Evolutionary conservation across 2,888 invertebrate species (phyloP).

Genomic region (Noctuana brunneofusca): DNA sequence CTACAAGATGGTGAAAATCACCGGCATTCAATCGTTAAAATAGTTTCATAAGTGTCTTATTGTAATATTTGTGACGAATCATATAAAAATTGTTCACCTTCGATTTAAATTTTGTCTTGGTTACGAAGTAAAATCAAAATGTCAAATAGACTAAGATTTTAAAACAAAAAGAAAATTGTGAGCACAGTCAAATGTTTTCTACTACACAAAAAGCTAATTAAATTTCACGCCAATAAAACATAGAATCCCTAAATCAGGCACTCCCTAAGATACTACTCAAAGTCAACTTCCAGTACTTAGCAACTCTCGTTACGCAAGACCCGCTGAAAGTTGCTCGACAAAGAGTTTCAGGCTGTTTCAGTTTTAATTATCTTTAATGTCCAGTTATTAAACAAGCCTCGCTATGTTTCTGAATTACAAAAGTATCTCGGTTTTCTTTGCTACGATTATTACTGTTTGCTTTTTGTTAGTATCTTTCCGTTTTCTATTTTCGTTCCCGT

Average conservation of each 20-base stretch:
- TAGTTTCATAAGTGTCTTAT: too few species aligned
- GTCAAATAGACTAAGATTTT: neutral
- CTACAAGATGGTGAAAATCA: too few species aligned
- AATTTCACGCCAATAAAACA: slow-evolving; percentile 1
- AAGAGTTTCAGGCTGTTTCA: slow-evolving; percentile 39
- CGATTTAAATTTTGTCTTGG: too few species aligned
- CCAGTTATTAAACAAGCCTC: slow-evolving; percentile 35
- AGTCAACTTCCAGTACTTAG: slow-evolving; percentile 32
- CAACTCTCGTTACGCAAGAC: slow-evolving; percentile 34
- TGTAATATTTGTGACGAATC: too few species aligned
- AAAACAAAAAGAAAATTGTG: neutral
- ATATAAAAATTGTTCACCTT: too few species aligned
- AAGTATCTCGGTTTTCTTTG: slow-evolving; percentile 28
- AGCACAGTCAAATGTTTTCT: neutral
- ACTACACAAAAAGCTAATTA: slow-evolving; percentile 1
- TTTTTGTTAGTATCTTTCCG: slow-evolving; percentile 24
- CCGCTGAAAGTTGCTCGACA: slow-evolving; percentile 35
- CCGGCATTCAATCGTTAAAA: too few species aligned
- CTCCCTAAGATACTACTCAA: slow-evolving; percentile 11
- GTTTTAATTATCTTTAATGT: slow-evolving; percentile 43
- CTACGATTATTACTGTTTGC: slow-evolving; percentile 27
- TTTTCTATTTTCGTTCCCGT: slow-evolving; percentile 27
- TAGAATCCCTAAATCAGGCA: slow-evolving; percentile 3
- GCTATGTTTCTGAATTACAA: slow-evolving; percentile 32
- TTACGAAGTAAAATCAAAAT: neutral